These are phyloP conservation scores for Apamea crenata DNA, from an alignment of 2,888 invertebrate genomes.

Conservation along the genomic window DNA sequence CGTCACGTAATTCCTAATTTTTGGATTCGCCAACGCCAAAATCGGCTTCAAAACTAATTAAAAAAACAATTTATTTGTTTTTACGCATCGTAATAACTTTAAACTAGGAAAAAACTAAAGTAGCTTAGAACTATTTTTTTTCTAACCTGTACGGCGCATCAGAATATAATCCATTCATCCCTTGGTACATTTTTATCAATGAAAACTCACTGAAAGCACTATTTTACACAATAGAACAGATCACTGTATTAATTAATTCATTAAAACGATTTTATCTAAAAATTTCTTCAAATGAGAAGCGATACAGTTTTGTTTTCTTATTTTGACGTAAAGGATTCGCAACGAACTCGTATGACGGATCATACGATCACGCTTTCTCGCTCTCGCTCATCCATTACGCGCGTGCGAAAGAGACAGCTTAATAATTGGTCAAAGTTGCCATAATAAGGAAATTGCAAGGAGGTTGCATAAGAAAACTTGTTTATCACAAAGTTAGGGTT, in stretches of 20 bases:
- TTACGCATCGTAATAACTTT: conserved; percentile 23
- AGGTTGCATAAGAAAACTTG: conserved; percentile 66
- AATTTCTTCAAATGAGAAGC: conserved; percentile 76
- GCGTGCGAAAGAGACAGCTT: conserved; percentile 71
- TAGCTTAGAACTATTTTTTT: conserved; percentile 48
- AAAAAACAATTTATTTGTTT: conserved; percentile 8
- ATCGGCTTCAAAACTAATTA: conserved; percentile 24
- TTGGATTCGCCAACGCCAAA: conserved; percentile 11
- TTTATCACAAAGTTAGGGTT: conserved; percentile 67
- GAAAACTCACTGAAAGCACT: conserved; percentile 67
- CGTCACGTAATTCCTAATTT: conserved; percentile 25
- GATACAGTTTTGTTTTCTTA: conserved; percentile 78
- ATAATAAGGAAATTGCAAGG: conserved; percentile 69
- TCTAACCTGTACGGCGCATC: conserved; percentile 87
- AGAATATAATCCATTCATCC: conserved; percentile 86
- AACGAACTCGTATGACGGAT: conserved; percentile 81
- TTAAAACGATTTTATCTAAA: conserved; percentile 65
- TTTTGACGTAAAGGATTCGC: conserved; percentile 78
- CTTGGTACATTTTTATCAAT: conserved; percentile 81
- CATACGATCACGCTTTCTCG: conserved; percentile 84
- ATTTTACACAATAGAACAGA: conserved; percentile 68
- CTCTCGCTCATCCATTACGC: conserved; percentile 62
- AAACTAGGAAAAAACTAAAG: conserved; percentile 43
- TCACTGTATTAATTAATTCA: conserved; percentile 62
- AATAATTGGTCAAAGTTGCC: conserved; percentile 72